Percentiles rank a stretch among this genome's conserved stretches.
These are phyloP conservation scores for Saccostrea echinata DNA, from an alignment of 1,140 invertebrate species.

Conservation along the genomic window DNA sequence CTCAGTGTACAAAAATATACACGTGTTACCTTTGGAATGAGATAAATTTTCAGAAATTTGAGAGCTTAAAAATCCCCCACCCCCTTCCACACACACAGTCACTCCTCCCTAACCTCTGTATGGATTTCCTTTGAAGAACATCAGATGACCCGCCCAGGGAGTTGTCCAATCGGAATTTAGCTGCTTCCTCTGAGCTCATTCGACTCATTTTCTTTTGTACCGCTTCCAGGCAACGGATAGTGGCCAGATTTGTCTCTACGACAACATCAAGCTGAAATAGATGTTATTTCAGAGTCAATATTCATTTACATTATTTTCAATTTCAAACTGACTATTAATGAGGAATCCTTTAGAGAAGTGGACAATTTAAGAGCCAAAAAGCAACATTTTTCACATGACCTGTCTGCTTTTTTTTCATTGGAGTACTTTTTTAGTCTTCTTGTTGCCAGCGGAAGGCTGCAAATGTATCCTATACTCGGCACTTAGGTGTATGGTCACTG, in stretches of 20 bases:
- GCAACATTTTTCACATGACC: no score
- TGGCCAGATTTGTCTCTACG: slow-evolving; percentile 96
- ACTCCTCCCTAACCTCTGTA: slow-evolving; percentile 71
- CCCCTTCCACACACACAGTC: no score
- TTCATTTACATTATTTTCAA: background rate
- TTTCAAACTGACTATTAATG: background rate
- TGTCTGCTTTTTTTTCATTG: no score
- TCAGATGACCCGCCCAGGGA: slow-evolving; percentile 94
- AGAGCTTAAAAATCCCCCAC: no score
- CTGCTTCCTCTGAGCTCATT: slow-evolving; percentile 94
- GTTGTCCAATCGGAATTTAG: slow-evolving; percentile 94
- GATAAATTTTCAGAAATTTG: no score
- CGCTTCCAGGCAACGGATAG: slow-evolving; percentile 94
- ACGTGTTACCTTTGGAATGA: background rate
- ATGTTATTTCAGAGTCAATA: background rate
- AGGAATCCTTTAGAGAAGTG: no score
- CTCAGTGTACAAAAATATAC: no score
- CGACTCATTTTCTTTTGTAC: slow-evolving; percentile 94
- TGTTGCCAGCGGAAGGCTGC: no score
- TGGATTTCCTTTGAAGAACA: slow-evolving; percentile 83
- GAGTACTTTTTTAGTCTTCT: no score
- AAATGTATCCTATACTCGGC: no score
- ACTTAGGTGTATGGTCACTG: no score
- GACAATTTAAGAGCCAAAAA: no score
- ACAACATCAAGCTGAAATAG: slow-evolving; percentile 94